Evolutionary conservation across 2,888 invertebrate species (phyloP).

Genomic region (Camponotus fellah): DNA sequence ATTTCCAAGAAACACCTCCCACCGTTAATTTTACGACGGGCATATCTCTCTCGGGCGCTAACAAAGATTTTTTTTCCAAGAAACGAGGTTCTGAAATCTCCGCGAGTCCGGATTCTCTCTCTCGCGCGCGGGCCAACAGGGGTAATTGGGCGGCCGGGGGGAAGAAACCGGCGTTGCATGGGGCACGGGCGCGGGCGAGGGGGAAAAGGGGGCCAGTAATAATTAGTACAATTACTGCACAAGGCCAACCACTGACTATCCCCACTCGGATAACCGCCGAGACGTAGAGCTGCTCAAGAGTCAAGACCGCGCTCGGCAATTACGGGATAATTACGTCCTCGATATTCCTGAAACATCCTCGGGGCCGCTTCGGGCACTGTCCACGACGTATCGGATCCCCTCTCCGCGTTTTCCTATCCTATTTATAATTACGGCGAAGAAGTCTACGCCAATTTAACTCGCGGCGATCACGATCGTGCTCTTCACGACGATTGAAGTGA

Average conservation of each 20-base stretch:
- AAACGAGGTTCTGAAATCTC: slow-evolving; percentile 74
- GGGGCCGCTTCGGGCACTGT: slow-evolving; percentile 75
- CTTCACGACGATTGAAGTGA: slow-evolving; percentile 40
- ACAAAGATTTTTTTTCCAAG: slow-evolving; percentile 58
- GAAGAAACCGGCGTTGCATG: slow-evolving; percentile 55
- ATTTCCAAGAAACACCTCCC: slow-evolving; percentile 53
- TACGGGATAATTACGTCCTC: slow-evolving; percentile 85
- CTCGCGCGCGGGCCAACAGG: slow-evolving; percentile 57
- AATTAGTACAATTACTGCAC: slow-evolving; percentile 85
- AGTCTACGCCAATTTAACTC: slow-evolving; percentile 70
- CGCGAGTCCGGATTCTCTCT: slow-evolving; percentile 59
- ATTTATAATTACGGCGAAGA: slow-evolving; percentile 76
- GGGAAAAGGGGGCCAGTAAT: slow-evolving; percentile 78
- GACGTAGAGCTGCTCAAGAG: slow-evolving; percentile 78
- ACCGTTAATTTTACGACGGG: slow-evolving; percentile 44
- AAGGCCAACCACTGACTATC: slow-evolving; percentile 76
- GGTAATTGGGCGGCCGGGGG: slow-evolving; percentile 69
- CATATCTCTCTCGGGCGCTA: slow-evolving; percentile 34
- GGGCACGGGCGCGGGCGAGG: slow-evolving; percentile 62
- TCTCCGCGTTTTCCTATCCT: slow-evolving; percentile 63
- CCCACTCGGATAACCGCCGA: slow-evolving; percentile 49
- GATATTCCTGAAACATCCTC: slow-evolving; percentile 84
- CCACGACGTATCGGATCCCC: slow-evolving; percentile 72
- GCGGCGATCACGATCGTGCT: slow-evolving; percentile 50
- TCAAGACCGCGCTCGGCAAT: slow-evolving; percentile 83